Percentiles rank a stretch among this genome's conserved stretches.
Evolutionary conservation across 92 coral and sea anemone species (phyloP).

Genomic region (Montipora capitata): DNA sequence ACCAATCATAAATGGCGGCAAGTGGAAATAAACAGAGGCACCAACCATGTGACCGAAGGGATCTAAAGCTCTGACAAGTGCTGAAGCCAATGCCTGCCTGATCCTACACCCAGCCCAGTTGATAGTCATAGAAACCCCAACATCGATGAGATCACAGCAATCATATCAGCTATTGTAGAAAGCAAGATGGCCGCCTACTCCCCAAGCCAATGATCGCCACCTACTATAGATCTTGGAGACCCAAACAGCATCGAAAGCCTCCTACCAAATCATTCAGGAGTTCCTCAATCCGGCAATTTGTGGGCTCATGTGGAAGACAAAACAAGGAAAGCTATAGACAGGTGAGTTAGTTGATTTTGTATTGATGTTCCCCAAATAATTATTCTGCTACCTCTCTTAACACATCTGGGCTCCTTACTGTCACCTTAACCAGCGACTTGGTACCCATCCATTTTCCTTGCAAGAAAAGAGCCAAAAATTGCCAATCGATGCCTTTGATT

Average conservation of each 20-base stretch:
- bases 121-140: background rate
- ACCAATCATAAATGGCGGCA: too few species aligned
- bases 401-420: background rate
- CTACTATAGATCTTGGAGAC: too few species aligned
- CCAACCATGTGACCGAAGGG: too few species aligned
- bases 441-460: background rate
- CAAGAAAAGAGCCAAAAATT: constrained; percentile 15
- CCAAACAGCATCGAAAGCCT: too few species aligned
- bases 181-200: background rate
- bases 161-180: background rate
- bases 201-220: too few species aligned
- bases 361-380: background rate
- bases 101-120: background rate
- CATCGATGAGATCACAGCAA: background rate
- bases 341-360: constrained; percentile 26
- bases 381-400: background rate
- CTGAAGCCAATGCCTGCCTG: background rate
- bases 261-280: too few species aligned
- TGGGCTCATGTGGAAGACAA: background rate
- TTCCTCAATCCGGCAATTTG: background rate
- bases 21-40: too few species aligned
- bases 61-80: too few species aligned
- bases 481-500: background rate
- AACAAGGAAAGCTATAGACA: background rate
- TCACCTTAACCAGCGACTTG: too few species aligned